These are phyloP conservation scores for Naso thynnoides DNA, from an alignment of 2,797 vertebrate genomes.

Conservation along the genomic window DNA sequence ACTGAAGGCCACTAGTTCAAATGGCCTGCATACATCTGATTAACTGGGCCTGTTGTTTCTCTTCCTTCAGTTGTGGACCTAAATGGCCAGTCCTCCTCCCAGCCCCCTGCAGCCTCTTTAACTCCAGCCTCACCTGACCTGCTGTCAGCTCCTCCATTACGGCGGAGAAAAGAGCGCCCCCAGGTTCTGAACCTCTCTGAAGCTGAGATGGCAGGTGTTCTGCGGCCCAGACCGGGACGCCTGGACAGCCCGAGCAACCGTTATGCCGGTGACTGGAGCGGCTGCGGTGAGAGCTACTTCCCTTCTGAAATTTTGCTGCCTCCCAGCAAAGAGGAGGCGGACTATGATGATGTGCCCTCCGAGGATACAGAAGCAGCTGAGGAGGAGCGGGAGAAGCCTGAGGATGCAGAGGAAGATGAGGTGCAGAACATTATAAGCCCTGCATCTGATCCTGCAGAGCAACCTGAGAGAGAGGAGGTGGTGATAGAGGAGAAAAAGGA, in stretches of 20 bases:
- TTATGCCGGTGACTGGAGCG: constrained; percentile 97
- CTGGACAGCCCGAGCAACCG: constrained; percentile 98
- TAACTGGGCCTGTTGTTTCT: constrained; percentile 12
- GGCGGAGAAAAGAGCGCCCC: constrained; percentile 92
- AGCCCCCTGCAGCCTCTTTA: constrained; percentile 43
- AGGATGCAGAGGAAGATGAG: constrained; percentile 39
- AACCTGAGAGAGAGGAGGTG: constrained; percentile 39
- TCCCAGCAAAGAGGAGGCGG: constrained; percentile 83
- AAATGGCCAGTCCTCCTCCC: constrained; percentile 75
- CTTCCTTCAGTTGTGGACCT: constrained; percentile 83
- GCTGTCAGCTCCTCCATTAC: constrained; percentile 77
- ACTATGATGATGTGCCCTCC: constrained; percentile 91
- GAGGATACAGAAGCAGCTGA: constrained; percentile 83
- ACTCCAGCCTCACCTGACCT: constrained; percentile 36
- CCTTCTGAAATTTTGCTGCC: constrained; percentile 62
- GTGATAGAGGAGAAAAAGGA: constrained; percentile 37
- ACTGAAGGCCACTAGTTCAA: neutral
- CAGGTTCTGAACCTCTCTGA: constrained; percentile 90
- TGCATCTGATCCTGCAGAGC: constrained; percentile 36
- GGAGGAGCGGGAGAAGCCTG: constrained; percentile 60
- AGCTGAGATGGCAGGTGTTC: constrained; percentile 84
- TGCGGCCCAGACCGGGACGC: constrained; percentile 89
- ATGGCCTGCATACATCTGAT: constrained; percentile 30
- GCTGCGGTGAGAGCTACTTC: constrained; percentile 91
- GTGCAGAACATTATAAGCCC: constrained; percentile 18